Evolutionary conservation across 1,140 invertebrate genomes (phyloP).

Genomic region (Oreohelix idahoensis): DNA sequence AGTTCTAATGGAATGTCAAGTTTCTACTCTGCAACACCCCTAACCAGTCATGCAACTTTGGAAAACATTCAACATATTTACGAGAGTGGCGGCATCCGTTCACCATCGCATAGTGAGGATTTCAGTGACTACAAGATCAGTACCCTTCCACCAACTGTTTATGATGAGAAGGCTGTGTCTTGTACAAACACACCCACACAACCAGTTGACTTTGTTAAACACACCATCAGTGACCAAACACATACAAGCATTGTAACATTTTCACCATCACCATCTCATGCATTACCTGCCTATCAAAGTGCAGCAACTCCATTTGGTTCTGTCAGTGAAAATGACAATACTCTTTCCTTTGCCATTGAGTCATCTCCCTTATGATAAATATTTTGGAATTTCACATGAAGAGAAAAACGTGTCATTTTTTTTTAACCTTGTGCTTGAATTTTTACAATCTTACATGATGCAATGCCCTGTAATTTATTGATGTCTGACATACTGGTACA

Average conservation of each 20-base stretch:
- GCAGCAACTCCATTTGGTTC: background rate
- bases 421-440: too few species aligned
- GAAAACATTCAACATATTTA: background rate
- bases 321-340: background rate
- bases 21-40: background rate
- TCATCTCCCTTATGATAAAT: too few species aligned
- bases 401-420: too few species aligned
- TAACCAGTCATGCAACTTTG: too few species aligned
- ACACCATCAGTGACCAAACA: background rate
- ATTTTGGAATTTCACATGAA: too few species aligned
- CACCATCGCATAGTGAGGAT: background rate
- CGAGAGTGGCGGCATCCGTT: background rate
- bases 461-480: too few species aligned
- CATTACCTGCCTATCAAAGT: background rate
- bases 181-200: background rate
- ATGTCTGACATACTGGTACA: too few species aligned
- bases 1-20: background rate
- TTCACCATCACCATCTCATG: slow-evolving; percentile 12
- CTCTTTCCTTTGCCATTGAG: background rate
- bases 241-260: background rate
- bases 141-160: background rate
- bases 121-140: background rate
- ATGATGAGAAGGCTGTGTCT: background rate
- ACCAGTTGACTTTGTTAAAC: slow-evolving; percentile 1
- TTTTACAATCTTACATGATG: too few species aligned